A percentile compares a stretch with the other conserved stretches of the same genome.
Conservation (phyloP, 1,140 invertebrate genomes). For the Portunus trituberculatus region DNA sequence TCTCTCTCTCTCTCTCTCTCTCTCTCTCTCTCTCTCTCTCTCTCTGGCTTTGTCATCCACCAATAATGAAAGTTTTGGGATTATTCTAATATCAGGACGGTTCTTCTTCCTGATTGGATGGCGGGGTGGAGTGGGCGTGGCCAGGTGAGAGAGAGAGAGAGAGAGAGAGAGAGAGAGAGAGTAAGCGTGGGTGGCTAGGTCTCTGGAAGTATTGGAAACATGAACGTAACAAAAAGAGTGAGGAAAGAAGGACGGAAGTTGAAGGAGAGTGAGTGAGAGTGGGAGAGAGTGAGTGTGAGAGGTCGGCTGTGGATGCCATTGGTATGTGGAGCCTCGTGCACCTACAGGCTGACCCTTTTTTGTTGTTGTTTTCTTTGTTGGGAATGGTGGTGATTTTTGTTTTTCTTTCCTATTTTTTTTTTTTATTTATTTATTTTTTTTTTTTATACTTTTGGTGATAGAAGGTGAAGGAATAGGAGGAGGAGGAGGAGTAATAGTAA, state of each 20-base stretch:
- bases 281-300: not conserved
- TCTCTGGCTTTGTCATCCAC: not conserved
- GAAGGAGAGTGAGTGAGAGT: not conserved
- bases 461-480: too few species aligned
- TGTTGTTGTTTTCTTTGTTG: too few species aligned
- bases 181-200: not conserved
- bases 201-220: not conserved
- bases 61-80: not conserved
- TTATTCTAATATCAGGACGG: not conserved
- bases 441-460: too few species aligned
- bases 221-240: not conserved
- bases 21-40: not conserved
- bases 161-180: constrained; percentile 31
- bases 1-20: not conserved
- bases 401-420: too few species aligned
- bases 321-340: not conserved
- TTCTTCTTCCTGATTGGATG: not conserved
- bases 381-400: not conserved
- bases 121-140: not conserved
- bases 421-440: too few species aligned
- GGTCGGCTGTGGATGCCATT: not conserved
- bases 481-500: too few species aligned
- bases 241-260: not conserved
- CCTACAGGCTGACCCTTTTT: too few species aligned
- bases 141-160: constrained; percentile 25